phyloP scores from a whole-genome alignment of 1,140 invertebrate species.

The Dufourea novaeangliae region DNA sequence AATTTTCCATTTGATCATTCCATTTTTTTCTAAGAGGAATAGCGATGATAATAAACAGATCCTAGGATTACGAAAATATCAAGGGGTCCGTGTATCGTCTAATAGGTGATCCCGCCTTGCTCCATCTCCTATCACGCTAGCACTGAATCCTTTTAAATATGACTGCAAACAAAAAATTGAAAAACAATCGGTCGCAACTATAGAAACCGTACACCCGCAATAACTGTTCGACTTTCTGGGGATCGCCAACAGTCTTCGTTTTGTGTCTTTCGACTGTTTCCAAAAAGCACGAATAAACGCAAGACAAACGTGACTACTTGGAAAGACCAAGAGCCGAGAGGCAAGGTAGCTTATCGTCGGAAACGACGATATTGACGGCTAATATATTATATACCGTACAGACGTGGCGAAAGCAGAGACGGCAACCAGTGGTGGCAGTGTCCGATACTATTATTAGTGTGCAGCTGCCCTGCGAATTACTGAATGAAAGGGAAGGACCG shows the following conservation, averaged over 20 bases:
- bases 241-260: not conserved
- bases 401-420: constrained; percentile 49
- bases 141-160: too few species aligned
- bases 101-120: not conserved
- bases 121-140: not conserved
- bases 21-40: not conserved
- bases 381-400: constrained; percentile 39
- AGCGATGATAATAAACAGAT: not conserved
- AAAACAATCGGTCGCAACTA: too few species aligned
- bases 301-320: not conserved
- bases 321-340: constrained; percentile 2
- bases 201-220: too few species aligned
- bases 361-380: constrained; percentile 43
- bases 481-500: constrained; percentile 76
- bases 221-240: not conserved
- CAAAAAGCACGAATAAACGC: not conserved
- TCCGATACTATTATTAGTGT: constrained; percentile 80
- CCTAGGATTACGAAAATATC: not conserved
- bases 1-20: constrained; percentile 22
- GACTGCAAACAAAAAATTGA: too few species aligned
- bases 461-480: constrained; percentile 80
- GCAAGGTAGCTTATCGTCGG: constrained; percentile 45
- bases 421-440: constrained; percentile 59
- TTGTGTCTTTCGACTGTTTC: not conserved
- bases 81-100: not conserved